Base-by-base conservation (phyloP, 1,140 invertebrate species). In the Tetramorium alpestre region DNA sequence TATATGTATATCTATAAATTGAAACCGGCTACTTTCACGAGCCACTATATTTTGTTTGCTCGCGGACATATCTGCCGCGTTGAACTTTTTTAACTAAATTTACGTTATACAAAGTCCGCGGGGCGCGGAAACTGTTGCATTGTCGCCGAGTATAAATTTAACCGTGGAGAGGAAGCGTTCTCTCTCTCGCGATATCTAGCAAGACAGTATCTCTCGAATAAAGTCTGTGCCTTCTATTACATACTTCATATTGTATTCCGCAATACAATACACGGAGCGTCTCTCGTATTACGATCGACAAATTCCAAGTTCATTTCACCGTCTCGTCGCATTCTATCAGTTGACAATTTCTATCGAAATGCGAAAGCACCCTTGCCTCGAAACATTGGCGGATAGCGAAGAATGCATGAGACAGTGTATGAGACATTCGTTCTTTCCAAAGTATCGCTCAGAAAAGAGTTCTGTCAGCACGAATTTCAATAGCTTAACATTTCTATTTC, bases 31-130 rank as follows among this genome's bases (percentile, higher is more conserved):
- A 87, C 38, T 69, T 78, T 22, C 6, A 13, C 64, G 18, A 22
- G 38, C 25, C 41, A n/a, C 22, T 22, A 51, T 70, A 33, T 80
- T 88, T 73, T 64, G 51, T 85, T 75, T 86, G 70, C 41, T 75
- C 56, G 38, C 38, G 13, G 16, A 38, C 41, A 51, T 38, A 67
- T 65, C 28, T 25, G 16, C 1, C 10, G 41, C 10, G 41, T 47
- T 18, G 33, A 33, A 49, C 18, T n/a, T 80, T 58, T 67, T 38
- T 25, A 80, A 69, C 13, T 38, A 54, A 69, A 80, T 38, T 3
- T 67, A 33, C 16, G 3, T 7, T 77, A 28, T 51, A 25, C 13
- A 80, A 49, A 28, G 62, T 51, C 4, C 6, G 3, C 1, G n/a
- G 25, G 11, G 11, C 2, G 28, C 1, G 13, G 28, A 65, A 65